Evolutionary conservation across 1,140 invertebrate genomes (phyloP), one percentile per base, ranked within the genome.

Genomic region (Camponotus vicinus): DNA sequence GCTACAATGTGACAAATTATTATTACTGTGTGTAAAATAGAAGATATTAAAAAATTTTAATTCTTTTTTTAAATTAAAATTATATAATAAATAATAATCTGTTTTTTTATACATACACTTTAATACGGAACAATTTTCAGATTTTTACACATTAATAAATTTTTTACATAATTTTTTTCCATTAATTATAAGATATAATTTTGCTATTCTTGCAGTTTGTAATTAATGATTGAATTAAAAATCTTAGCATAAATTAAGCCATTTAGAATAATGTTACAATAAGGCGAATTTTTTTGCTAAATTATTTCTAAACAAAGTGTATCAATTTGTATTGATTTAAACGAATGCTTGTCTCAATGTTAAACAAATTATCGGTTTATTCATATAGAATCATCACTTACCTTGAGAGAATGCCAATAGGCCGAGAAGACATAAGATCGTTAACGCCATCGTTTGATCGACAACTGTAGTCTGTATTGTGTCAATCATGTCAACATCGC

Each of bases 321-420:
- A 18, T 42, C 34, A 67, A 52, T 32, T 69, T 70, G 15, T 42
- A 42, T 80, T 40, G 5, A 27, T 34, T 79, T 52, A 55, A 49
- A 42, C 13, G n/a, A 45, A 69, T 21, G n/a, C 3, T 45, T 69
- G n/a, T 45, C 27, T 27, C 37, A 45, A 69, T 21, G n/a, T 69
- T 69, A 69, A 69, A 69, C 15, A 1, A 70, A 59, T 78, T 64
- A 8, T 57, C 21, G 34, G 8, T 80, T 13, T 45, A 11, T 9
- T 0, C 1, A 3, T 40, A 42, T 8, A 70, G n/a, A 21, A 42
- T 75, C 15, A 70, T 80, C 21, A 61, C 27, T 73, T 9, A 83
- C 79, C 79, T 9, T 83, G 79, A 4, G 69, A 83, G 7, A 83
- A 73, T 0, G 69, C 69, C 40, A 83, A 7, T 18, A 83, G 18